Conservation (phyloP, 2,113 vertebrate species). For the Leptosomus discolor region DNA sequence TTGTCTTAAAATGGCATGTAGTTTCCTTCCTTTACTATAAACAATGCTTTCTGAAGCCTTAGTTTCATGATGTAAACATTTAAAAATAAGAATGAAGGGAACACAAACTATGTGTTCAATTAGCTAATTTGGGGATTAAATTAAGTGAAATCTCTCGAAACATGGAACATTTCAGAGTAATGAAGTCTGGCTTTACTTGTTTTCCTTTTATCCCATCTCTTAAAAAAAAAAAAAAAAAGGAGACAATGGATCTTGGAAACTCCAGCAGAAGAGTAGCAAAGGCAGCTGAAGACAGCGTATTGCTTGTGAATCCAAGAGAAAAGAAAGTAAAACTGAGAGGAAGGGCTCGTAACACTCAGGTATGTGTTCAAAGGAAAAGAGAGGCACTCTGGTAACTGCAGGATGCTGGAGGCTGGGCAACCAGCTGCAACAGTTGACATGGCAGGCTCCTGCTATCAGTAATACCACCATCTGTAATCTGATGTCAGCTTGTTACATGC, state of each 20-base stretch:
- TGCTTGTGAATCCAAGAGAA: not conserved
- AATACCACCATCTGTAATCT: not conserved
- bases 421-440: not conserved
- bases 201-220: not conserved
- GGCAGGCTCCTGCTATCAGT: not conserved
- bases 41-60: slow-evolving; percentile 49
- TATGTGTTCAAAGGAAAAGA: not conserved
- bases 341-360: not conserved
- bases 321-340: not conserved
- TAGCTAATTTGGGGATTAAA: slow-evolving; percentile 25
- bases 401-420: not conserved
- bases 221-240: not conserved
- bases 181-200: not conserved
- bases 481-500: not conserved
- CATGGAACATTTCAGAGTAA: not conserved
- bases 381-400: not conserved
- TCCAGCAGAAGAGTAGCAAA: not conserved
- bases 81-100: slow-evolving; percentile 45
- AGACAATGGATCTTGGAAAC: not conserved
- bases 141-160: not conserved
- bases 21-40: slow-evolving; percentile 61
- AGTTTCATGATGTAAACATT: slow-evolving; percentile 48
- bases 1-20: not conserved
- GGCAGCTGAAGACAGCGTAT: not conserved
- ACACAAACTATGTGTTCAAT: slow-evolving; percentile 5